Base-by-base conservation (phyloP, 2,888 invertebrate species). In the Hirtodrosophila cameraria region DNA sequence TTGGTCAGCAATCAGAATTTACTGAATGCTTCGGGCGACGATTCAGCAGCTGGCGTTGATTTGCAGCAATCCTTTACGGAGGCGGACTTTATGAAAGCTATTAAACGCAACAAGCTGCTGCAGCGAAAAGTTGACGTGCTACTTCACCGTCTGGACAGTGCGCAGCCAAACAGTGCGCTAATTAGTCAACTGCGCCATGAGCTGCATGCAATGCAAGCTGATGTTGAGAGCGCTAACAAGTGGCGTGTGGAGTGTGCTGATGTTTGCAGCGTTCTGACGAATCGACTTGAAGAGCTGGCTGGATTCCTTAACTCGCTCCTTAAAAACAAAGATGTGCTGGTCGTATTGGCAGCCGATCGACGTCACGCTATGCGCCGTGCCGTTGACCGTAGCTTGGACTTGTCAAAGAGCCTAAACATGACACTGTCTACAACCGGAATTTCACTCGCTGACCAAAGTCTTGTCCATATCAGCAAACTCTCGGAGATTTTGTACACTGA, bases 231-330 rank as follows among this genome's bases (percentile, higher is more conserved):
- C 7, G 87, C 90, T 0, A 86, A 90, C 39, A 89, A 86, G 53
- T 90, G 89, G 88, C 88, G 90, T 1, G 78, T 75, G 3, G 89
- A 90, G 52, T 91, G 90, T 52, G 82, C 87, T 0, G 89, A 90
- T 48, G 86, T 91, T 1, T 91, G 90, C 67, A 59, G 75, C 1
- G 86, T 93, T 33, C 87, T 94, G 5, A 92, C 93, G 13, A 91
- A 89, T 23, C 92, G 93, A 0, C 81, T 94, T 3, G 93, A 93
- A 71, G 94, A 94, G 78, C 86, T 94, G 35, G 93, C 93, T 0
- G 90, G 92, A 9, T 94, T 94, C 82, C 89, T 94, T 7, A 93
- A 93, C 66, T 92, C 93, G 0, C 86, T 94, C 41, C 89, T 94
- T 1, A 92, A 92, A 69, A 92, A 93, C 61, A 92, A 92, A 77